A percentile compares a stretch with the other conserved stretches of the same genome.
These are phyloP conservation scores for Sphaeramia orbicularis DNA, from an alignment of 2,797 vertebrate genomes.

Conservation along the genomic window DNA sequence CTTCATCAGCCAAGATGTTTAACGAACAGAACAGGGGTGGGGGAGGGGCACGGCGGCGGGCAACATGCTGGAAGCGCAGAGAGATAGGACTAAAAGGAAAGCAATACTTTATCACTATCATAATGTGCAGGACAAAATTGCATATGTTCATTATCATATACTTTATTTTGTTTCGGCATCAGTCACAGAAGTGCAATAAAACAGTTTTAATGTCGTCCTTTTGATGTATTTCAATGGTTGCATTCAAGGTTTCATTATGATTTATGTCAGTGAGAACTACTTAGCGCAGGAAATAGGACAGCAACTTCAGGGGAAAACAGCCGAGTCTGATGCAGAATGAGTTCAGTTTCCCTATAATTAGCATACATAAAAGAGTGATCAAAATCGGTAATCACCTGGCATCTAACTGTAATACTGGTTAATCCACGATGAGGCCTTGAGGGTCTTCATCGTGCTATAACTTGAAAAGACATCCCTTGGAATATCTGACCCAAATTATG, in stretches of 20 bases:
- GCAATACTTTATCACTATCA: too few relatives aligned
- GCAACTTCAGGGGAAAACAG: neutral
- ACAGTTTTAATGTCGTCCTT: too few relatives aligned
- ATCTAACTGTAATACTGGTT: neutral
- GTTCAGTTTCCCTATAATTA: constrained; percentile 16
- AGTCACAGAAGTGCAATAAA: too few relatives aligned
- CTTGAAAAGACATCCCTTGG: constrained; percentile 23
- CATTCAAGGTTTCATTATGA: too few relatives aligned
- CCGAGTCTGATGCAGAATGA: neutral
- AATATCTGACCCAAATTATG: constrained; percentile 6
- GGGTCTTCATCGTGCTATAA: neutral
- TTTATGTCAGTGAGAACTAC: neutral
- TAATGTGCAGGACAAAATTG: too few relatives aligned
- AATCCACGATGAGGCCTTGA: neutral
- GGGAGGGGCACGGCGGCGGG: neutral
- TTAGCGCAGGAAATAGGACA: neutral
- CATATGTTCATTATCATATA: too few relatives aligned
- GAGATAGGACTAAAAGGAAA: neutral
- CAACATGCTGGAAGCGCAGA: neutral
- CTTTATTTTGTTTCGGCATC: too few relatives aligned
- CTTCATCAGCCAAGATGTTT: constrained; percentile 65
- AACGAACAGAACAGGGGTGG: constrained; percentile 41
- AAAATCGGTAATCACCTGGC: constrained; percentile 13
- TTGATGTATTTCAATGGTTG: too few relatives aligned
- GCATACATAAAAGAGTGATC: constrained; percentile 16